Percentiles rank a stretch among this genome's conserved stretches.
Evolutionary conservation across 2,797 vertebrate species (phyloP).

Genomic region (Fistularia commersonii): DNA sequence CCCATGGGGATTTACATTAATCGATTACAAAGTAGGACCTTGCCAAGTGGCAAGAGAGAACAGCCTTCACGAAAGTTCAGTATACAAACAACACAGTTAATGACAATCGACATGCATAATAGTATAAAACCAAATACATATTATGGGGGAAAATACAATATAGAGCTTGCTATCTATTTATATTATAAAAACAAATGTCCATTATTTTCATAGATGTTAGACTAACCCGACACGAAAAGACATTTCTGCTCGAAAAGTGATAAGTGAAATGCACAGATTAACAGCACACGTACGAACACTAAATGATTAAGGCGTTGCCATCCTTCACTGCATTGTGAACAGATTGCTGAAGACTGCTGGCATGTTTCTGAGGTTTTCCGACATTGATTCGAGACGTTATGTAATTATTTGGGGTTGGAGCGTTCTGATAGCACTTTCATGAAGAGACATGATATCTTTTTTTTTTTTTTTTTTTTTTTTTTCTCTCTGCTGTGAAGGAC

Average conservation of each 20-base stretch:
- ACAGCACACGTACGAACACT: constrained; percentile 1
- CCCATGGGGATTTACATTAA: constrained; percentile 58
- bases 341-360: constrained; percentile 1
- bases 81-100: constrained; percentile 43
- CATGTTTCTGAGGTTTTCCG: background rate
- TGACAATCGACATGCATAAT: constrained; percentile 49
- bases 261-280: constrained; percentile 10
- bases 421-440: background rate
- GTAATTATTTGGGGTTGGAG: background rate
- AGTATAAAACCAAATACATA: constrained; percentile 53
- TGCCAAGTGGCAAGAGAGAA: constrained; percentile 51
- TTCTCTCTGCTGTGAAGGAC: constrained; percentile 1
- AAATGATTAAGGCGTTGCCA: constrained; percentile 2
- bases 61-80: constrained; percentile 50
- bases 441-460: background rate
- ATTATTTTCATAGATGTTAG: constrained; percentile 10
- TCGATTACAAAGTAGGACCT: constrained; percentile 51
- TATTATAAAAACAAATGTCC: constrained; percentile 18
- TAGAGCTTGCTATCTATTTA: constrained; percentile 13
- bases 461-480: too few species aligned
- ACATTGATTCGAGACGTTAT: background rate
- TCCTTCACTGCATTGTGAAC: background rate
- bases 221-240: background rate
- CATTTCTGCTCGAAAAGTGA: constrained; percentile 8
- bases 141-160: constrained; percentile 24